Evolutionary conservation across 2,113 vertebrate genomes (phyloP), one percentile per base, ranked within the genome.

Genomic region (Petromus typicus): DNA sequence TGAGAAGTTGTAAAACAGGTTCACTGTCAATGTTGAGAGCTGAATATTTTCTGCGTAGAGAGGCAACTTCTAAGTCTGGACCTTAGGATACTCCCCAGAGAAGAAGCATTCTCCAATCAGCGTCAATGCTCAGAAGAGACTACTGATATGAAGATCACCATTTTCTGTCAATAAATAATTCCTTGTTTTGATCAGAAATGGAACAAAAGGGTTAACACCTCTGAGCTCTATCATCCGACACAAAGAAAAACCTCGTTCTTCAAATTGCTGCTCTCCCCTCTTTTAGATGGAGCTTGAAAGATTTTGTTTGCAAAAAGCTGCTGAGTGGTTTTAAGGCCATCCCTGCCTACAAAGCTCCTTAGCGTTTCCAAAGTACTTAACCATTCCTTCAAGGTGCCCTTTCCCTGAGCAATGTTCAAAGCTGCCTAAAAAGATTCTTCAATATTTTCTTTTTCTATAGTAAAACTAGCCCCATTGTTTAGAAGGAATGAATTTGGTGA

Each of bases 361-460:
- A 85, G 61, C 16, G 66, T 90, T 97, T 97, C 95, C 94, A 88
- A 97, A 98, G 79, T 63, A 89, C 6, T 97, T 95, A 89, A 4
- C 8, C 23, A 71, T 85, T 4, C 57, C 83, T 89, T 2, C 7
- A 97, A 96, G 37, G 56, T 48, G 81, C 57, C 13, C 92, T 95
- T 97, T 97, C 86, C 5, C n/a, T 86, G 10, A 59, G 80, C 17
- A 79, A 0, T 88, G 93, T 97, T 97, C 90, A 98, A 97, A 96
- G 75, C 14, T 59, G 63, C 83, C 14, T 56, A 75, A 94, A 7
- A 93, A 96, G 95, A 85, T 93, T 96, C 69, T 97, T 90, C 88
- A 93, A 16, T 27, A 84, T 94, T 97, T 73, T 98, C 93, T 40
- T 37, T 95, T 90, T 81, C 86, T 96, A 48, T 85, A 75, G 61